phyloP scores from a whole-genome alignment of 2,113 vertebrate species.

The Nannobrachium achirus region DNA sequence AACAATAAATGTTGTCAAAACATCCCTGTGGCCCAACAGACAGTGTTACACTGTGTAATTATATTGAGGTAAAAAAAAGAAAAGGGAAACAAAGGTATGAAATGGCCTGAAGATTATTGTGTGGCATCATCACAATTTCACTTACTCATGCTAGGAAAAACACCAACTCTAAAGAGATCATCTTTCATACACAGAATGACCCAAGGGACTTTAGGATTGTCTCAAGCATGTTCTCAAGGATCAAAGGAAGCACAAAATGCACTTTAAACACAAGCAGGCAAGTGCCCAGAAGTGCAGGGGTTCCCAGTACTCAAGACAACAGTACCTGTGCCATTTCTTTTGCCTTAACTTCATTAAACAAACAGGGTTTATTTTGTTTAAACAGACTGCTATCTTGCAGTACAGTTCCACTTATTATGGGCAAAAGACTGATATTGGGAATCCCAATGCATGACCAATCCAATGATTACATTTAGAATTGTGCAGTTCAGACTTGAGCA shows the following conservation, averaged over 20 bases:
- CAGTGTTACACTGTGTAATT: neutral
- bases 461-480: constrained; percentile 3
- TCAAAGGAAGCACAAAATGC: constrained; percentile 38
- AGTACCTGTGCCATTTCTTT: neutral
- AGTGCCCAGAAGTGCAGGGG: constrained; percentile 28
- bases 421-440: constrained; percentile 31
- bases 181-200: neutral
- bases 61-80: neutral
- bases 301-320: constrained; percentile 40
- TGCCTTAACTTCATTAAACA: neutral
- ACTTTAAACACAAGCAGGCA: constrained; percentile 47
- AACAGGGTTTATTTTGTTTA: neutral
- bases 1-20: neutral
- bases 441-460: constrained; percentile 28
- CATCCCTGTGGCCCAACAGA: neutral
- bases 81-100: too few species aligned
- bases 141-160: neutral
- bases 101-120: neutral
- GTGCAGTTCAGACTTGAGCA: constrained; percentile 29
- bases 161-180: neutral
- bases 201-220: constrained; percentile 20
- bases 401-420: neutral
- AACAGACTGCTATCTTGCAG: neutral
- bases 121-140: constrained; percentile 5
- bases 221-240: constrained; percentile 29